These are phyloP conservation scores for Acronicta psi DNA, from an alignment of 2,888 invertebrate genomes.

Conservation along the genomic window DNA sequence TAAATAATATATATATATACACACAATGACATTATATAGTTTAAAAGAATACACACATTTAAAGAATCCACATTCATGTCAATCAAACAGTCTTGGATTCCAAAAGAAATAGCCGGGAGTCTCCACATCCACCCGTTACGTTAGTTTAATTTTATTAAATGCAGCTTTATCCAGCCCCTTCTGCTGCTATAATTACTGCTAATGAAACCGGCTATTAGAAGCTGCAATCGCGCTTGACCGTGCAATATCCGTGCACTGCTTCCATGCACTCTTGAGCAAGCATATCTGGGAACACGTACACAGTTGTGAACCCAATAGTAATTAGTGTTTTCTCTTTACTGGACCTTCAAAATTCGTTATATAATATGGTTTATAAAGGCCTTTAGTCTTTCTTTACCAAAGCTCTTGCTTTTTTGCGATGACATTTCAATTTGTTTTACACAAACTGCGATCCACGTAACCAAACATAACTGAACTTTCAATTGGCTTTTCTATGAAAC, in stretches of 20 bases:
- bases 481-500: constrained; percentile 65
- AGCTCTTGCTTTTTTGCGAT: constrained; percentile 7
- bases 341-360: not conserved
- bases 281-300: too few relatives aligned
- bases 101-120: too few relatives aligned
- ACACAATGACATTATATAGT: too few relatives aligned
- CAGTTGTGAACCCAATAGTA: not conserved
- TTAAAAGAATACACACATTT: too few relatives aligned
- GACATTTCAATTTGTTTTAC: constrained; percentile 7
- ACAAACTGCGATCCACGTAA: constrained; percentile 31
- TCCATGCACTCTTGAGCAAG: constrained; percentile 49
- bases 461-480: constrained; percentile 55
- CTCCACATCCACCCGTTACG: too few relatives aligned
- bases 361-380: too few relatives aligned
- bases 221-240: constrained; percentile 69
- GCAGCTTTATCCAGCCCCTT: not conserved
- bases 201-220: constrained; percentile 61
- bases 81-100: too few relatives aligned
- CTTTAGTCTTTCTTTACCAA: not conserved
- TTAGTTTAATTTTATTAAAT: too few relatives aligned
- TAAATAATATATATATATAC: too few relatives aligned
- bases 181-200: constrained; percentile 34
- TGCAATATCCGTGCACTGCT: constrained; percentile 65
- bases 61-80: too few relatives aligned
- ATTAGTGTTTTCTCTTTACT: not conserved